Base-by-base conservation (phyloP, 2,888 invertebrate genomes). In the Aphrophora alni region DNA sequence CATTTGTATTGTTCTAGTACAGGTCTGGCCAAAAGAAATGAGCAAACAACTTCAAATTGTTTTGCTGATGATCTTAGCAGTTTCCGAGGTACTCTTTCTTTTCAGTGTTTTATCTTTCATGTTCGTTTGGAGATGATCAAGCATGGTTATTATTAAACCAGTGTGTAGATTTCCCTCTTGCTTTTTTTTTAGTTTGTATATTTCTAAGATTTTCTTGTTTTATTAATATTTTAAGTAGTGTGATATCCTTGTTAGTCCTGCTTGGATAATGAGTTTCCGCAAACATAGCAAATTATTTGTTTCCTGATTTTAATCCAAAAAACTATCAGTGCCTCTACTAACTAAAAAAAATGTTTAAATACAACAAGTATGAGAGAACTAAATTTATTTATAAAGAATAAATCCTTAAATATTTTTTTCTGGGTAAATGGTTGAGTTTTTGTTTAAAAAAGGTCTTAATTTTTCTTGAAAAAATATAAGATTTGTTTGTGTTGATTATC, bases 1-100 rank as follows among this genome's bases (percentile, higher is more conserved):
- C 59, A 59, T 59, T 59, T 59, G n/a, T 59, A 21, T 59, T 59
- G 59, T 59, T 59, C 59, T 59, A 59, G 59, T 59, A 59, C 59
- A 59, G 59, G 59, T 59, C 59, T 59, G 59, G 59, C n/a, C 59
- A 59, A 59, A 59, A 59, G 59, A 59, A 59, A 59, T 59, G 59
- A 59, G 59, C 59, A 59, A 59, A 59, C 21, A 59, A 21, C 59
- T 21, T 59, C 59, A 59, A 59, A 59, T 59, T 59, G 21, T 59
- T 59, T 59, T 59, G 59, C 59, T 59, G 59, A 21, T 59, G 59
- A 59, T 5, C 59, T 59, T 59, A 21, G 21, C 59, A 59, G 59
- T 59, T 21, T 59, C 21, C 59, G 59, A 59, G 59, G 59, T 59
- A 59, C 14, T 59, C 10, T 59, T 21, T 44, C 44, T 17, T 7